Evolutionary conservation across 1,140 invertebrate species (phyloP).

Genomic region (Steinernema feltiae): DNA sequence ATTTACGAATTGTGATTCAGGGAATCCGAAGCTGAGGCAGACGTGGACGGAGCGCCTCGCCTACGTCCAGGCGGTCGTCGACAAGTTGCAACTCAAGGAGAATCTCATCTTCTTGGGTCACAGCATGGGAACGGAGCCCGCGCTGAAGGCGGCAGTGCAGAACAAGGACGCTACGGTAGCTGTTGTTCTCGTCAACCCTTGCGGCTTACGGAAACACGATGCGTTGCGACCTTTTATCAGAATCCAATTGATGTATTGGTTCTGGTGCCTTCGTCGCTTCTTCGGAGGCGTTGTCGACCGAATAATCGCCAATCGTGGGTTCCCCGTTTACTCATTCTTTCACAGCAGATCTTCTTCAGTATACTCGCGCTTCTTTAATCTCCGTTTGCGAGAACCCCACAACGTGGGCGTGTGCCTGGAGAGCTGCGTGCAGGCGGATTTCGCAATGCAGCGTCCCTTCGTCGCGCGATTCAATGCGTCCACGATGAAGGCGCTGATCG

Average conservation of each 20-base stretch:
- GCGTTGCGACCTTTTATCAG: slow-evolving; percentile 7
- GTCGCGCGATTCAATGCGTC: background rate
- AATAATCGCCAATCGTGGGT: background rate
- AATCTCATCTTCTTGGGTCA: slow-evolving; percentile 29
- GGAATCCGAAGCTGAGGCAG: background rate
- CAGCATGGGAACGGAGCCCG: slow-evolving; percentile 18
- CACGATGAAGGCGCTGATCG: slow-evolving; percentile 12
- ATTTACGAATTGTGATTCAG: background rate
- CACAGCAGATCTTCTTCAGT: background rate
- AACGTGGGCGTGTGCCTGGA: background rate
- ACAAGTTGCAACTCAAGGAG: slow-evolving; percentile 8
- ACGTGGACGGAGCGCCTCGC: background rate
- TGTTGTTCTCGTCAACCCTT: slow-evolving; percentile 15
- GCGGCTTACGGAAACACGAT: slow-evolving; percentile 13
- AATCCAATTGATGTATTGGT: slow-evolving; percentile 16
- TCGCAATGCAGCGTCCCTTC: slow-evolving; percentile 8
- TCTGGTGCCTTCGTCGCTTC: background rate
- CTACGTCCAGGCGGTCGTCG: background rate
- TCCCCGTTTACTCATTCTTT: background rate
- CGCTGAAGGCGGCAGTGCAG: slow-evolving; percentile 17
- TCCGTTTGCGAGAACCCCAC: background rate
- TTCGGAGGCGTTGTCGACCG: background rate
- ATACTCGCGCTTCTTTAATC: background rate
- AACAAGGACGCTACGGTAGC: slow-evolving; percentile 20
- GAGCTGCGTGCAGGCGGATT: slow-evolving; percentile 2